These are phyloP conservation scores for Palythoa heliodiscus DNA, from an alignment of 92 coral and sea anemone genomes.

Conservation along the genomic window DNA sequence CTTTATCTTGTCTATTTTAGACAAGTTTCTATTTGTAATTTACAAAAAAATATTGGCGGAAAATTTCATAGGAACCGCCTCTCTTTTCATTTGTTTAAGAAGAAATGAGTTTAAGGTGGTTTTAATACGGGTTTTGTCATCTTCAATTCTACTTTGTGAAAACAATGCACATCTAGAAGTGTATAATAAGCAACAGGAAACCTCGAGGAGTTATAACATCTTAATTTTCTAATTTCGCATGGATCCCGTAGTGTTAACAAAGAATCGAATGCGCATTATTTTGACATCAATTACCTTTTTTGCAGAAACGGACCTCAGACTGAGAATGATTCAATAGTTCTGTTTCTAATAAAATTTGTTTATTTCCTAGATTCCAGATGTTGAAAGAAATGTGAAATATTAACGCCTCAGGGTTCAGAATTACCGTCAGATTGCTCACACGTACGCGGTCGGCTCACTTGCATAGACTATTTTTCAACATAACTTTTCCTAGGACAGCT, in stretches of 20 bases:
- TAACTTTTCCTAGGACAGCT: background rate
- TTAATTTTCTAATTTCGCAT: background rate
- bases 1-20: constrained; percentile 26
- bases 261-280: background rate
- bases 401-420: background rate
- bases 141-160: background rate
- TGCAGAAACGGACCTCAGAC: background rate
- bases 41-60: background rate
- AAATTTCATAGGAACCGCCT: constrained; percentile 38
- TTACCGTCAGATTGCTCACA: background rate
- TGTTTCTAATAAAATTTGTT: constrained; percentile 24
- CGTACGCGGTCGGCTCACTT: background rate
- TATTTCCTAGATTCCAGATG: constrained; percentile 36
- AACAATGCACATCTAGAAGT: background rate
- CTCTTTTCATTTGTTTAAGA: constrained; percentile 7
- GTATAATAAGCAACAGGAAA: background rate
- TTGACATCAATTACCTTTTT: background rate
- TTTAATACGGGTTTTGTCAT: constrained; percentile 1
- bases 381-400: background rate
- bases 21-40: constrained; percentile 30
- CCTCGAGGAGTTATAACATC: background rate
- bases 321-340: background rate
- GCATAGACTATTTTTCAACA: constrained; percentile 6
- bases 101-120: background rate
- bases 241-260: background rate